Evolutionary conservation across 2,888 invertebrate genomes (phyloP), one percentile per base, ranked within the genome.

Genomic region (Chaitophorus viminalis): DNA sequence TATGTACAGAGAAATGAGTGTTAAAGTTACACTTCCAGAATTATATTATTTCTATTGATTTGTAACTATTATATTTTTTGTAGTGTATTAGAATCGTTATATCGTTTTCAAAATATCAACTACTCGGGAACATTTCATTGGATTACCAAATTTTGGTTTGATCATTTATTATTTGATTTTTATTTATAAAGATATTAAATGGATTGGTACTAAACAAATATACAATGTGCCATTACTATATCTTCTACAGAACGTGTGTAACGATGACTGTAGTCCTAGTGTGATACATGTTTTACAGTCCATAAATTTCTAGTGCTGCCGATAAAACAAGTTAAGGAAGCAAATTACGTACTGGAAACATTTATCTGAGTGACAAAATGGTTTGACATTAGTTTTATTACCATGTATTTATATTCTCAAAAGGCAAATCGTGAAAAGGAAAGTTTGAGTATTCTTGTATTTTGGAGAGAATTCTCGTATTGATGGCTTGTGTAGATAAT

Each of bases 381-480:
- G 75, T 75, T 83, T 75, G 65, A 54, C 39, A 75, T 75, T 83
- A 83, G 74, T 74, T 83, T 83, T 83, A 83, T 83, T 83, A 60
- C 82, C 36, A 52, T 60, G 74, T 21, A 74, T 83, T 74, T 65
- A n/a, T 70, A 70, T 31, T 31, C 0, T 33, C 31, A 3, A 25
- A 31, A 46, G 29, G 39, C 39, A 29, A 74, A 75, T 72, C 33
- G 52, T 52, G 21, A 21, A 14, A 60, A 60, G 75, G 39, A 3
- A 54, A 36, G 39, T 5, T 74, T 31, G 25, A 5, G 75, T 17
- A 14, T 68, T 79, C 33, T 33, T 54, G 11, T 14, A 1, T 31
- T 1, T 52, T 39, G 9, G 29, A 36, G 29, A 54, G 36, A 31
- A 72, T 54, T n/a, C 25, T 36, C 14, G 60, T 75, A 29, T 39